These are phyloP conservation scores for Anthonomus grandis DNA, from an alignment of 1,140 invertebrate genomes.

Conservation along the genomic window DNA sequence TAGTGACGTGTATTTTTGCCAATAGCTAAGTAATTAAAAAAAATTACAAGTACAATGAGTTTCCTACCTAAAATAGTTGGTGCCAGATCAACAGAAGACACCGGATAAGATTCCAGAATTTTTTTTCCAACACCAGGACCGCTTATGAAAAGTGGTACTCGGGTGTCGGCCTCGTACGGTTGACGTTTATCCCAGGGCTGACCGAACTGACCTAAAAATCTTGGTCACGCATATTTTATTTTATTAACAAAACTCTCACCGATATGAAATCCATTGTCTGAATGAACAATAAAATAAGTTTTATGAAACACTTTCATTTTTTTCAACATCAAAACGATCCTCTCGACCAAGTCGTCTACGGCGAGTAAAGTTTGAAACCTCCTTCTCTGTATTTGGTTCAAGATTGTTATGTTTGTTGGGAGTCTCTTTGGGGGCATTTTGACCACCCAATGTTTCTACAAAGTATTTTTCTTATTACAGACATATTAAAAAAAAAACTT, in stretches of 20 bases:
- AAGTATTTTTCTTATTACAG: background rate
- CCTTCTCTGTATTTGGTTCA: constrained; percentile 67
- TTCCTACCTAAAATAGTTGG: constrained; percentile 35
- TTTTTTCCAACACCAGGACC: constrained; percentile 65
- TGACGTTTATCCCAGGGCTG: constrained; percentile 85
- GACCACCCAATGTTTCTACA: constrained; percentile 78
- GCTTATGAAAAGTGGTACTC: constrained; percentile 74
- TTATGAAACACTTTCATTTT: constrained; percentile 58
- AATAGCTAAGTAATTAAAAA: background rate
- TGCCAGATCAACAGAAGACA: constrained; percentile 76
- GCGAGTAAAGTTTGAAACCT: constrained; percentile 77
- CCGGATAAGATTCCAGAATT: constrained; percentile 52
- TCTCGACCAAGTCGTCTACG: constrained; percentile 79
- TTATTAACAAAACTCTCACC: constrained; percentile 52
- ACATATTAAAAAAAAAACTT: background rate
- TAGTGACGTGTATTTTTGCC: no score
- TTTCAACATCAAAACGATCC: constrained; percentile 59
- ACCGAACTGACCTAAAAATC: constrained; percentile 68
- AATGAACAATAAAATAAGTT: constrained; percentile 80
- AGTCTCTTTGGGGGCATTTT: constrained; percentile 62
- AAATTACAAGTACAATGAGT: background rate
- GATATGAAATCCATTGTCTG: constrained; percentile 88
- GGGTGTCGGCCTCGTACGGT: constrained; percentile 84
- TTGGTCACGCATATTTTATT: background rate
- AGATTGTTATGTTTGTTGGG: constrained; percentile 52